These are phyloP conservation scores for Cotesia typhae DNA, from an alignment of 1,140 invertebrate genomes.

Conservation along the genomic window DNA sequence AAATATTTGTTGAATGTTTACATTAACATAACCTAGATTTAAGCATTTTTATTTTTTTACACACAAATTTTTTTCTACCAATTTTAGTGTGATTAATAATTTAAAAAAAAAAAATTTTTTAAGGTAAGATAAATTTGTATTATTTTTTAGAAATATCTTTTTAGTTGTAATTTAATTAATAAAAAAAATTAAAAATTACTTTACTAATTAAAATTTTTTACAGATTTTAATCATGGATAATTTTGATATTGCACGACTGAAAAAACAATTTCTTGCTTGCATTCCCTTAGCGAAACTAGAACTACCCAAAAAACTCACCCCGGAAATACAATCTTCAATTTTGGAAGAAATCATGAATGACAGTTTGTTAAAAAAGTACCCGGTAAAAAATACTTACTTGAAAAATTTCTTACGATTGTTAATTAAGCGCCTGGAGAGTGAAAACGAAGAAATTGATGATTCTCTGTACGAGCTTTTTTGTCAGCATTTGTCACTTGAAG, in stretches of 20 bases:
- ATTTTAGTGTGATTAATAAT: too few relatives aligned
- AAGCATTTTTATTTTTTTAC: too few relatives aligned
- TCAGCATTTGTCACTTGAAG: slow-evolving; percentile 48
- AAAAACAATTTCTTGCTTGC: slow-evolving; percentile 24
- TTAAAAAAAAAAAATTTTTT: too few relatives aligned
- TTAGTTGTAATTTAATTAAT: too few relatives aligned
- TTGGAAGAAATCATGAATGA: slow-evolving; percentile 12
- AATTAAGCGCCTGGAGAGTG: slow-evolving; percentile 53
- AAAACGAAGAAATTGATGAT: slow-evolving; percentile 57
- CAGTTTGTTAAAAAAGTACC: slow-evolving; percentile 13
- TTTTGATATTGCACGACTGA: background rate
- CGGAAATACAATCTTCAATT: background rate
- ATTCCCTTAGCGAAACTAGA: background rate
- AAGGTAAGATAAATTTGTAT: too few relatives aligned
- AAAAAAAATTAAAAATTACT: too few relatives aligned
- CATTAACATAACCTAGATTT: too few relatives aligned
- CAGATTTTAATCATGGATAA: background rate
- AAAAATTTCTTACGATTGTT: slow-evolving; percentile 13
- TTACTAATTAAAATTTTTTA: too few relatives aligned
- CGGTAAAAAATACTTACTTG: slow-evolving; percentile 21
- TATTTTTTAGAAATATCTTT: too few relatives aligned
- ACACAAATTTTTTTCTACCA: too few relatives aligned
- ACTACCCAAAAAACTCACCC: background rate
- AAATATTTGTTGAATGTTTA: too few relatives aligned
- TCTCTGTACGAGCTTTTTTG: slow-evolving; percentile 62